Base-by-base conservation (phyloP, 2,888 invertebrate species). In the Trissonchulus sp. region DNA sequence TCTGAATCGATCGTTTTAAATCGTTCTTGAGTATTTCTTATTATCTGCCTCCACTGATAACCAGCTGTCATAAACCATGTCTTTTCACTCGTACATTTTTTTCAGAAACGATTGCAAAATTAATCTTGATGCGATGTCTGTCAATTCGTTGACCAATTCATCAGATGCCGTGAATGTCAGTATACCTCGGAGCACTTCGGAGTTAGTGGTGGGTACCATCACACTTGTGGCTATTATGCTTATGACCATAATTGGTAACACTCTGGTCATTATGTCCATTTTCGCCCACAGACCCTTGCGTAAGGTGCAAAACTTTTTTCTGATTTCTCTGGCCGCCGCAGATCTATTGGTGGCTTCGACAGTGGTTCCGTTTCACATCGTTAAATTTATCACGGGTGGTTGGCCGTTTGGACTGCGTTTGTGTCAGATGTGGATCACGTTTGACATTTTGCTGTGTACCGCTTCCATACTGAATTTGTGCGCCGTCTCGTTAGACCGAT, bases 221-320 rank as follows among this genome's bases (percentile, higher is more conserved):
- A 89, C 91, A 1, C 89, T 95, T 34, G 90, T 92, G 69, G 88
- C 93, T 79, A 91, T 96, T 82, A 94, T 94, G 78, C 88, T 94
- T 68, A 89, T 92, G 78, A 95, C 95, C 35, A 90, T 95, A 77
- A 89, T 94, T 75, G 96, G 96, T 74, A 96, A 96, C 86, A 90
- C 93, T 76, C 88, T 97, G 79, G 96, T 96, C 74, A 94, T 96
- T 80, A 88, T 95, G 63, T 93, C 94, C 83, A 94, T 96, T n/a
- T 95, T 96, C 87, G 95, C 93, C 0, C 93, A 96, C 86, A 91
- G 93, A 83, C 94, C 95, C 0, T 87, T 95, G 73, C 88, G 94
- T 78, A 94, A 93, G 80, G 94, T 94, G 37, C 96, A 95, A 85
- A 96, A 96, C 86, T 96, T 95, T 87, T 95, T 96, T 87, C 93